Evolutionary conservation across 2,797 vertebrate species (phyloP).

Genomic region (Bradypodion pumilum): DNA sequence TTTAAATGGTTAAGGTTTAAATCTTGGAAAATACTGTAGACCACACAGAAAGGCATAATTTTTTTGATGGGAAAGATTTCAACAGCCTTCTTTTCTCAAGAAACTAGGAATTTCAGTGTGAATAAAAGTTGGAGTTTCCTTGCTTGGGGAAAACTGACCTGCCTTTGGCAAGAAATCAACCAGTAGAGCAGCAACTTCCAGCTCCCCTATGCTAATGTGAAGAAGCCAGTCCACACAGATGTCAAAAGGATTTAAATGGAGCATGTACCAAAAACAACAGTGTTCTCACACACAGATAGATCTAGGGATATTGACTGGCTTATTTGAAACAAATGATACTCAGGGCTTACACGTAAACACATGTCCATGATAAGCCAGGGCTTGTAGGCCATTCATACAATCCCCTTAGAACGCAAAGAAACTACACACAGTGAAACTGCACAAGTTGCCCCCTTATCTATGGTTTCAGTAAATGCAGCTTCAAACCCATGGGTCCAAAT

Average conservation of each 20-base stretch:
- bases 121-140: constrained; percentile 49
- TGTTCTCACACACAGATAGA: constrained; percentile 54
- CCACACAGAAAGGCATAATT: constrained; percentile 44
- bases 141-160: constrained; percentile 59
- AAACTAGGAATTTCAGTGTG: constrained; percentile 46
- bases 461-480: too few species aligned
- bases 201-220: constrained; percentile 53
- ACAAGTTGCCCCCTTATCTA: too few species aligned
- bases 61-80: constrained; percentile 52
- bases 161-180: constrained; percentile 53
- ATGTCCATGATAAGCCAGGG: neutral
- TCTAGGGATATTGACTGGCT: constrained; percentile 37
- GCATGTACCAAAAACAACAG: constrained; percentile 52
- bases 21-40: constrained; percentile 56
- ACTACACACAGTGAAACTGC: neutral
- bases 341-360: constrained; percentile 48
- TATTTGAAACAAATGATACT: neutral
- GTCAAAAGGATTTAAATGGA: constrained; percentile 61
- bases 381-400: constrained; percentile 3
- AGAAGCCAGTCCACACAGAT: constrained; percentile 65
- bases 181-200: constrained; percentile 60
- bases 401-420: neutral
- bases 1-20: constrained; percentile 37
- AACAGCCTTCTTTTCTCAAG: constrained; percentile 30
- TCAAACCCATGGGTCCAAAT: too few species aligned